Percentiles rank a stretch among this genome's conserved stretches.
These are phyloP conservation scores for Idaea straminata DNA, from an alignment of 2,888 invertebrate genomes.

Conservation along the genomic window DNA sequence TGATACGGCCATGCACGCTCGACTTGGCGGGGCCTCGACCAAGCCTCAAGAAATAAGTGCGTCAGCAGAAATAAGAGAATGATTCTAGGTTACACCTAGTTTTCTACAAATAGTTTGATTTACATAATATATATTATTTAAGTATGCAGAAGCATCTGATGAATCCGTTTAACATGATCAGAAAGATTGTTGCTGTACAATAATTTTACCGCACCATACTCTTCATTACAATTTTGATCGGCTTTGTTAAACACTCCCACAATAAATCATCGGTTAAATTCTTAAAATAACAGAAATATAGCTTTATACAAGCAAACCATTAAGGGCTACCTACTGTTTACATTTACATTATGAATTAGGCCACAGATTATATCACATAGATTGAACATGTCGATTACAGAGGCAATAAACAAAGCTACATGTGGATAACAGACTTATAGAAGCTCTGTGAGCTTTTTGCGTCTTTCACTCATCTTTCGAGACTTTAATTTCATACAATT, in stretches of 20 bases:
- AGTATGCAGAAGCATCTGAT: not conserved
- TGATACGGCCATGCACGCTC: too few relatives aligned
- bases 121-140: not conserved
- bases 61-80: too few relatives aligned
- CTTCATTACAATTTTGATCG: not conserved
- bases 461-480: not conserved
- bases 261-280: not conserved
- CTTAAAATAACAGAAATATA: not conserved
- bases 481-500: not conserved
- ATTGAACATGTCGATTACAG: slow-evolving; percentile 36
- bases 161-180: not conserved
- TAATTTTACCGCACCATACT: not conserved
- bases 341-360: not conserved
- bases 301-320: not conserved
- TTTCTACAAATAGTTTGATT: too few relatives aligned
- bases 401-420: slow-evolving; percentile 30
- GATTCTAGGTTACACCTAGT: too few relatives aligned
- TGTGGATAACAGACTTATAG: slow-evolving; percentile 29
- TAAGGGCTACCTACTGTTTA: not conserved
- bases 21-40: too few relatives aligned
- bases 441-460: slow-evolving; percentile 6
- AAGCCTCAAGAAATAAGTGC: too few relatives aligned
- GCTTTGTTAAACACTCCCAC: not conserved
- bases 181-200: not conserved
- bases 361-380: slow-evolving; percentile 10